Percentiles rank a stretch among this genome's conserved stretches.
These are phyloP conservation scores for Rutilus rutilus DNA, from an alignment of 2,113 vertebrate species.

Conservation along the genomic window DNA sequence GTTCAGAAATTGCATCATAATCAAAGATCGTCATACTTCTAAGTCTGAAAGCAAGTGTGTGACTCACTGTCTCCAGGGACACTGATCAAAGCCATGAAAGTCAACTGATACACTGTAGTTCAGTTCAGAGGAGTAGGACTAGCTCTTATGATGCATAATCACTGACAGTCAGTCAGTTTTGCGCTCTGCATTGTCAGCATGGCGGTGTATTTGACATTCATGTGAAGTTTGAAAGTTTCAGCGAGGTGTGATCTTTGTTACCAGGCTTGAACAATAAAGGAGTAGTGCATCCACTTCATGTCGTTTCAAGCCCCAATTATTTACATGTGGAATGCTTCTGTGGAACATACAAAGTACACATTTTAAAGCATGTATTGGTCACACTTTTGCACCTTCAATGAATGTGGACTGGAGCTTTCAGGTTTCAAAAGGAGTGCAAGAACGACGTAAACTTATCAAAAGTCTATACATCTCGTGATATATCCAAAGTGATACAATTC, in stretches of 20 bases:
- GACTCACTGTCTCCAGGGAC: conserved; percentile 19
- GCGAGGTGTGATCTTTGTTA: background rate
- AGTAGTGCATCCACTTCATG: background rate
- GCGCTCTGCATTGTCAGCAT: background rate
- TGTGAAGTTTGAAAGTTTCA: background rate
- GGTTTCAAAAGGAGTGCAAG: background rate
- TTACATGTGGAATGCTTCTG: background rate
- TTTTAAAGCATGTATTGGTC: background rate
- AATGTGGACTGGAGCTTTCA: background rate
- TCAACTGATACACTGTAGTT: conserved; percentile 39
- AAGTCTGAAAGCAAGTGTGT: background rate
- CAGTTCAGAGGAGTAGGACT: conserved; percentile 22
- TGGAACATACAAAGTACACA: background rate
- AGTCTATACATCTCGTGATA: background rate
- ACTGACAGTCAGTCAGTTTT: conserved; percentile 29
- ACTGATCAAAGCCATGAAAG: conserved; percentile 26
- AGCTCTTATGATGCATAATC: conserved; percentile 15
- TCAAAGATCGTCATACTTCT: conserved; percentile 26
- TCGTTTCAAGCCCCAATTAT: background rate
- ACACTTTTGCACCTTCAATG: background rate
- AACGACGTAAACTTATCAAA: background rate
- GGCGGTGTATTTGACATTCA: background rate
- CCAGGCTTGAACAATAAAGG: background rate
- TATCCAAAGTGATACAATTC: background rate
- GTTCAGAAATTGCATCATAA: conserved; percentile 1